Evolutionary conservation across 2,113 vertebrate genomes (phyloP), one percentile per base, ranked within the genome.

Genomic region (Emberiza fucata): DNA sequence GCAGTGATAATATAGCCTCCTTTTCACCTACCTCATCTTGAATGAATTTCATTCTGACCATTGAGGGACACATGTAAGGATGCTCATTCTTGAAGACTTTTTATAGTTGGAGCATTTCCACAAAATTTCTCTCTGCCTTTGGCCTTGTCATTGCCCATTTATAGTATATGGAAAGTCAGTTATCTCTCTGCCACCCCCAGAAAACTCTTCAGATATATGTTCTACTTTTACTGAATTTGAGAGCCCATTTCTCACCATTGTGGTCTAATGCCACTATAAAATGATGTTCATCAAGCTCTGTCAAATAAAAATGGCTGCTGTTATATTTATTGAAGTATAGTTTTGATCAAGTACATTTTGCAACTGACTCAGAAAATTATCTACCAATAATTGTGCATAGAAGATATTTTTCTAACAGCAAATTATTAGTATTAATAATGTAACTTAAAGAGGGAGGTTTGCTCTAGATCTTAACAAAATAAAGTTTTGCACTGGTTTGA

Each of bases 21-120:
- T 94, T 91, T 88, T 88, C 92, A 86, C 78, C 72, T 90, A 92
- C 69, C 48, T 94, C 94, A 95, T 96, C 92, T 85, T 94, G 81
- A 60, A 94, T 37, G 3, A 87, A 94, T 95, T 95, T 97, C 51
- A 91, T 94, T 94, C 51, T 76, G 80, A n/a, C 19, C 61, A 72
- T 82, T 76, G 77, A 83, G 86, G 79, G 57, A 88, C 59, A 56
- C n/a, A 76, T 93, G 83, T 81, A 63, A 0, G 0, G 53, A 77
- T 83, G 39, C 3, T 83, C 87, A 87, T 64, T 89, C 60, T 84
- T 73, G 29, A 95, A 90, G 31, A 15, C 0, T 80, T 88, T 92
- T 94, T 76, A 86, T 45, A 88, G 61, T 14, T 53, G 47, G 29
- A 93, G n/a, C 37, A 81, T 79, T 95, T 89, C 75, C 86, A 39